Percentiles rank a stretch among this genome's conserved stretches.
These are phyloP conservation scores for Oreortyx pictus DNA, from an alignment of 2,797 vertebrate species.

Conservation along the genomic window DNA sequence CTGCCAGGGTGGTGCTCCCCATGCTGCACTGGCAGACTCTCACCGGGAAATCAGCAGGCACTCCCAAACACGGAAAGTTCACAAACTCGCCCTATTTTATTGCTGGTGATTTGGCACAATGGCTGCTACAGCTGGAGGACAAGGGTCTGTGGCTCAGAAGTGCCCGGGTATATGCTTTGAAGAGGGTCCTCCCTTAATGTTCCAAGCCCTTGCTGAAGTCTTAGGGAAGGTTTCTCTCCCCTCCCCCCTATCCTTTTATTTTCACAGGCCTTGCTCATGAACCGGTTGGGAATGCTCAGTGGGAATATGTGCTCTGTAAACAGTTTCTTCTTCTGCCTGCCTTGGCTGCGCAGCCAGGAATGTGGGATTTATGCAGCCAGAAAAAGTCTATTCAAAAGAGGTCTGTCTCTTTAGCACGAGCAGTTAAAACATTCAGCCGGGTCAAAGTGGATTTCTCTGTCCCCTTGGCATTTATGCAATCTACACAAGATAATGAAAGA, in stretches of 20 bases:
- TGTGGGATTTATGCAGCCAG: background rate
- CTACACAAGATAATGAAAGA: conserved; percentile 14
- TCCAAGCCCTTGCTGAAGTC: background rate
- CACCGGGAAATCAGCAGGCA: background rate
- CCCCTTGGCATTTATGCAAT: background rate
- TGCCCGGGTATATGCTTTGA: background rate
- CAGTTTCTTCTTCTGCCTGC: conserved; percentile 45
- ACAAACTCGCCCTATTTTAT: background rate
- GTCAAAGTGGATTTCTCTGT: background rate
- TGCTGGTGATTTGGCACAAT: background rate
- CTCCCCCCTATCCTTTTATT: background rate
- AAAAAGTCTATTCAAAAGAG: background rate
- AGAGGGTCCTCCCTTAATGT: background rate
- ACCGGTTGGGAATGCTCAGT: background rate
- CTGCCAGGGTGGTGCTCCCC: background rate
- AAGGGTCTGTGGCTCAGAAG: rapidly evolving
- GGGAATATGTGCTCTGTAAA: conserved; percentile 51
- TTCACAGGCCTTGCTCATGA: conserved; percentile 31
- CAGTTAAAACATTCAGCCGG: background rate
- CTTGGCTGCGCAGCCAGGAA: conserved; percentile 25
- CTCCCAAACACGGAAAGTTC: background rate
- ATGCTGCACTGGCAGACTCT: background rate
- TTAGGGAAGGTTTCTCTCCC: background rate
- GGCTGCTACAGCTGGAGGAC: background rate
- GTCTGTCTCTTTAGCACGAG: background rate